Base-by-base conservation (phyloP, 2,113 vertebrate species). In the Silurus asotus region DNA sequence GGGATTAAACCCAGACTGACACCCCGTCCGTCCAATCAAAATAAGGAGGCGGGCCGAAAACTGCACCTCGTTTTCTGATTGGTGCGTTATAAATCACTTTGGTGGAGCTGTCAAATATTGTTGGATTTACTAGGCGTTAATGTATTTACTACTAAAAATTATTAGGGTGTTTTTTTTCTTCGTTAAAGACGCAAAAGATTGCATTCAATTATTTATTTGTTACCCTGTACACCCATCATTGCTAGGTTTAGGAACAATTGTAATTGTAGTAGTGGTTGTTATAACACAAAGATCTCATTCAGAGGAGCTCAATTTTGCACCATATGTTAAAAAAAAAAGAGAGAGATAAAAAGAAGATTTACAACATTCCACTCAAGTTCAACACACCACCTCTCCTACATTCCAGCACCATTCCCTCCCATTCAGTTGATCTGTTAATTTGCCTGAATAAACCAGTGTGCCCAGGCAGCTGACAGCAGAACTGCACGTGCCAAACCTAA, bases 1-100 rank as follows among this genome's bases (percentile, higher is more conserved):
- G 53, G 84, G 90, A 88, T 92, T 90, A 88, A 9, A 61, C 61
- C 76, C 65, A 87, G 92, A 94, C 74, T 92, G 93, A 91, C 91
- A 84, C 28, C 53, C 49, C 14, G 14, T 3, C 7, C 0, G 25
- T 49, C 15, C 93, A 93, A 92, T 93, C 86, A 86, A 10, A 19
- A 8, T 0, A 37, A 37, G 86, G 74, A 69, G 93, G 93, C 90
- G 92, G 93, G 91, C 6, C 55, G 62, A 51, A 70, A 25, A 17
- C 2, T 56, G 11, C 13, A 6, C 23, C 53, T 1, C 59, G 25
- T 37, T 8, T 56, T 0, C 4, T 88, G 90, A 93, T 94, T 94
- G 92, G 94, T 56, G 13, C 10, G 11, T 45, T 6, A 3, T 62
- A 23, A 51, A 1, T 23, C 25, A 25, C 6, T 20, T 65, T 6